These are phyloP conservation scores for Acrocephalus kingi DNA, from an alignment of 2,113 vertebrate species.

Conservation along the genomic window DNA sequence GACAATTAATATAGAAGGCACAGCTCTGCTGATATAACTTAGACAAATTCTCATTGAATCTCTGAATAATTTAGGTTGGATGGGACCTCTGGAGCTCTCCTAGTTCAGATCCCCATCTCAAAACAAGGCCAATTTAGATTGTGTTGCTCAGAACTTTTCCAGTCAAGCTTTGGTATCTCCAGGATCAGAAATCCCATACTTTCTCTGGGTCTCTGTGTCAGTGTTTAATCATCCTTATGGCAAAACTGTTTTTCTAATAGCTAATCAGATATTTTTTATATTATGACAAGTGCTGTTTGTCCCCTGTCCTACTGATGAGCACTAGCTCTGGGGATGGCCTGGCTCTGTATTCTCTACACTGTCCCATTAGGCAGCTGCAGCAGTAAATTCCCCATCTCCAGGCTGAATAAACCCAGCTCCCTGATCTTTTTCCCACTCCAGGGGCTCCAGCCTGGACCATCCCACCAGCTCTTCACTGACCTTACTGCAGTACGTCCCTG, in stretches of 20 bases:
- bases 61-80: neutral
- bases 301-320: neutral
- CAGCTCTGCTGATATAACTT: neutral
- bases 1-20: slow-evolving; percentile 3
- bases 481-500: neutral
- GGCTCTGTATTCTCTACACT: neutral
- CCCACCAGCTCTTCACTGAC: neutral
- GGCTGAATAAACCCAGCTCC: neutral
- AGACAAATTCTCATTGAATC: neutral
- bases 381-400: neutral
- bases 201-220: neutral
- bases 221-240: neutral
- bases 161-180: neutral
- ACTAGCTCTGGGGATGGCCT: neutral
- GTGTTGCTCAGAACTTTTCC: neutral
- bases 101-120: neutral
- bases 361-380: neutral
- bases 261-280: neutral
- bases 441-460: neutral
- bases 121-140: neutral
- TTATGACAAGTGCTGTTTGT: neutral
- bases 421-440: neutral
- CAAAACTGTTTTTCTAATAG: neutral
- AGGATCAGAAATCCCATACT: neutral
- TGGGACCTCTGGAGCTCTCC: neutral